Base-by-base conservation (phyloP, 2,797 vertebrate species). In the Cyprinella venusta region DNA sequence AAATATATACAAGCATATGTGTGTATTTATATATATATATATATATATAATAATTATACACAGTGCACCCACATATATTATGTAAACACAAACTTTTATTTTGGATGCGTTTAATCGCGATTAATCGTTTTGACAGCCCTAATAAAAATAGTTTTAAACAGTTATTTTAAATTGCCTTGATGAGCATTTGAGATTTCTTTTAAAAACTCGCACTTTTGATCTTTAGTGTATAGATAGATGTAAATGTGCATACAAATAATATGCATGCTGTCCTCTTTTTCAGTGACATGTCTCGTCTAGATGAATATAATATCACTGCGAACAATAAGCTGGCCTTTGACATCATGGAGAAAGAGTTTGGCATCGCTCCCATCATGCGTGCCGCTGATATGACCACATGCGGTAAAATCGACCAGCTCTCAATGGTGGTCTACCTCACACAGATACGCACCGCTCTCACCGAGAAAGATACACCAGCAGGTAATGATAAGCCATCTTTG, bases 401-500 rank as follows among this genome's bases (percentile, higher is more conserved):
- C 64, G 84, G 90, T 1, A 94, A 94, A 86, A 92, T 94, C 0
- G 94, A 96, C 91, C 95, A 94, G 67, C 89, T 99, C 82, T 95
- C 96, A 85, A 96, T 99, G 93, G 95, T 98, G 12, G 94, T 96
- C 19, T 99, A 98, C 91, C 96, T 99, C 90, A 96, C 96, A 81
- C 96, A 98, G 90, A 94, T 99, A 88, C 94, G 95, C 19, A 91
- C 93, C 19, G 90, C 94, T 79, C 96, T 98, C 87, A 90, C 71
- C 19, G 92, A 86, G 81, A 80, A 16, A 4, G 56, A 87, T 21
- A 80, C 80, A 1, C 76, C 86, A 33, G 89, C 95, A 93, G 95
- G 95, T 96, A 88, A 63, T 45, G 2, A 21, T 56, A 30, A 16
- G 18, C 18, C 0, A 5, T 74, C 13, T 18, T 13, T 71, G 38